Percentiles rank a stretch among this genome's conserved stretches.
These are phyloP conservation scores for Rhodinocichla rosea DNA, from an alignment of 2,113 vertebrate species.

Conservation along the genomic window DNA sequence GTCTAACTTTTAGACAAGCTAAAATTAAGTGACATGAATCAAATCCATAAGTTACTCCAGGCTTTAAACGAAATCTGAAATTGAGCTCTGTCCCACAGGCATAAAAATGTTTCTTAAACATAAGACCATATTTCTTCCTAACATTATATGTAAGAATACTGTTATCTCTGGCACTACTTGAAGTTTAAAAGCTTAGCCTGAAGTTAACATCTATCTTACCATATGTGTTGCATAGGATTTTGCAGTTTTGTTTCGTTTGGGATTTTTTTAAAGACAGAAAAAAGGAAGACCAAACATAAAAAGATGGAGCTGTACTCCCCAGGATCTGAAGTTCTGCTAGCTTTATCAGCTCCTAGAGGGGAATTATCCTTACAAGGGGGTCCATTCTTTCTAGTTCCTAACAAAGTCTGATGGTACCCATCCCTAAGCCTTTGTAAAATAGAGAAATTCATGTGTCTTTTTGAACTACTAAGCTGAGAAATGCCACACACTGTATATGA, in stretches of 20 bases:
- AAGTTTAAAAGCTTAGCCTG: background rate
- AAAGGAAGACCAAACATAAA: background rate
- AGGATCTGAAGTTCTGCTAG: background rate
- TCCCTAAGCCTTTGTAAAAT: background rate
- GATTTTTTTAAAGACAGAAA: background rate
- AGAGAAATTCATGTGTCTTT: background rate
- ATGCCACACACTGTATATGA: background rate
- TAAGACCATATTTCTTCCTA: background rate
- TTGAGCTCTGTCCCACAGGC: background rate
- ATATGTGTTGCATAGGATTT: background rate
- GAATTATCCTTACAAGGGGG: background rate
- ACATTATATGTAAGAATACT: background rate
- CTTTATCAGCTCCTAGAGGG: background rate
- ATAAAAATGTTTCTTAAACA: background rate
- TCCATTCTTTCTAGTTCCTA: background rate
- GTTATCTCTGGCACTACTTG: background rate
- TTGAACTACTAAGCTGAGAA: background rate
- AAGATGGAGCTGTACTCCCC: background rate
- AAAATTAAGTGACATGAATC: background rate
- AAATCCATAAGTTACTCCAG: background rate
- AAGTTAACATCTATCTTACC: background rate
- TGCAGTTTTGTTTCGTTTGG: background rate
- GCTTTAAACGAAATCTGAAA: background rate
- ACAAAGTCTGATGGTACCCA: background rate
- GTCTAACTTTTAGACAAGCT: background rate